Evolutionary conservation across 2,888 invertebrate species (phyloP), one percentile per base, ranked within the genome.

Genomic region (Leptinotarsa juncta): DNA sequence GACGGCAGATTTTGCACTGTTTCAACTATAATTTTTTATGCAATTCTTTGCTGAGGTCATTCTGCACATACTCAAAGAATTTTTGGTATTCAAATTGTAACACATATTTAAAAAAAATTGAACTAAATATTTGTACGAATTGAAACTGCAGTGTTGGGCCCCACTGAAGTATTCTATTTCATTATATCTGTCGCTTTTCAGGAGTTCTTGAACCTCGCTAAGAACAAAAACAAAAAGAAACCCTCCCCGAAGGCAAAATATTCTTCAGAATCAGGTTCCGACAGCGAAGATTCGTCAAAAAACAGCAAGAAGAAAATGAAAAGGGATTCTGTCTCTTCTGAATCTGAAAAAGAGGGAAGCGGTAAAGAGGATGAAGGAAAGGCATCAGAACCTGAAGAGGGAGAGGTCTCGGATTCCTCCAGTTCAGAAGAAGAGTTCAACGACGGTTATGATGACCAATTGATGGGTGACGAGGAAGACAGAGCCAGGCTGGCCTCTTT

Each of bases 391-490:
- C 94, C 94, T 0, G 96, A 96, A 87, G 96, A 96, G 91, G 96
- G 95, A 48, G 97, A 97, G 89, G 96, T 97, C 0, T 95, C 95
- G 0, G 88, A 88, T 77, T 91, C 93, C 78, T 90, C 90, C 1
- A 91, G 91, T 81, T 92, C 91, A 71, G 94, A 96, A 79, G 95
- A 94, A 80, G 97, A 97, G 87, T 98, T 98, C 85, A 94, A 97
- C 86, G 98, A 99, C 89, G 98, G 98, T 78, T 97, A 96, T 83
- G 98, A 98, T 86, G 98, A 98, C 79, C 96, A 98, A 86, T 91
- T 98, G 48, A 98, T 98, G 94, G 98, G 98, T 0, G 98, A 98
- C 87, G 97, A 96, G 76, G 98, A 97, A 81, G 99, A 99, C 89
- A 93, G 96, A 83, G 94, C 95, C 1, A 90, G 96, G 0, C 89